Evolutionary conservation across 2,888 invertebrate genomes (phyloP), one percentile per base, ranked within the genome.

Genomic region (Leptinotarsa juncta): DNA sequence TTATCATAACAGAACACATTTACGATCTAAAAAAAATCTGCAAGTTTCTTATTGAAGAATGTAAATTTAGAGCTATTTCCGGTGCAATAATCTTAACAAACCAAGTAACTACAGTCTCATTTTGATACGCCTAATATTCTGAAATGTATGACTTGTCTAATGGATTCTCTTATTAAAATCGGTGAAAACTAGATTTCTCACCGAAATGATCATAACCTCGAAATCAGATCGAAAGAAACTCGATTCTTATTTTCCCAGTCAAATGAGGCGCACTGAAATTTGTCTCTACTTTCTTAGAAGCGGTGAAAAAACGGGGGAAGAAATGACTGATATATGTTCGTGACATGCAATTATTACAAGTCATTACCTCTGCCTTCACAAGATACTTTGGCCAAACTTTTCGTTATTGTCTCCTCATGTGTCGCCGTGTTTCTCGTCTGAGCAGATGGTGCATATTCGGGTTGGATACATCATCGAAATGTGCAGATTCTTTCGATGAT

Each of bases 311-410:
- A 65, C 42, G 48, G 26, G 65, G 65, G 50, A 50, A 65, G 57
- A 71, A 65, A 71, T 71, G 71, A 71, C 65, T 71, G 71, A 71
- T 71, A 71, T 62, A 65, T 71, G 71, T 66, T 71, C 53, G 71
- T 71, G 71, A 71, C 71, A 32, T 53, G 66, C 71, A 71, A 71
- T 71, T 71, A 71, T 71, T 71, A 65, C 71, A 71, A 71, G 65
- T 71, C 71, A 71, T 71, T 71, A 71, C 71, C 71, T 71, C 71
- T 53, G 71, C 60, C 71, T 55, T 71, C 71, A 65, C 53, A 62
- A 55, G 71, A 71, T 71, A 71, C 66, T 71, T 71, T 71, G 12
- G 42, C 66, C 71, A 71, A 71, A 71, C 65, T 71, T 71, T 71
- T 42, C 62, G 42, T 32, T 62, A 62, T 62, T 62, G 62, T 62